Evolutionary conservation across 1,140 invertebrate genomes (phyloP).

Genomic region (Rhagoletis pomonella): DNA sequence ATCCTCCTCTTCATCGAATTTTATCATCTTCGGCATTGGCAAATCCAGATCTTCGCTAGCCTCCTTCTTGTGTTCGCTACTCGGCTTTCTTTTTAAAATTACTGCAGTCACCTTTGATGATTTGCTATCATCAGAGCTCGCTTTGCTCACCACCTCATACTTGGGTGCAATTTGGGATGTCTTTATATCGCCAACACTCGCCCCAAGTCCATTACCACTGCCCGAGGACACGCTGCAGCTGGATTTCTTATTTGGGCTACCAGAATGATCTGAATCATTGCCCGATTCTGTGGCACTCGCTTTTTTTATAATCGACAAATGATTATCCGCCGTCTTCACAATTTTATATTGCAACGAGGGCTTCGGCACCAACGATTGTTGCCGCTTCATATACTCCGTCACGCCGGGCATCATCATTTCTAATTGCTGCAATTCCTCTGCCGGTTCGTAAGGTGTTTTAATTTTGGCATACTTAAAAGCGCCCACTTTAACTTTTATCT

Average conservation of each 20-base stretch:
- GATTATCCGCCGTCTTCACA: constrained; percentile 69
- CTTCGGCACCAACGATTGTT: constrained; percentile 71
- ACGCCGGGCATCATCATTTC: constrained; percentile 80
- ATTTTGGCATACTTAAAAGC: constrained; percentile 85
- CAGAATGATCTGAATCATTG: constrained; percentile 67
- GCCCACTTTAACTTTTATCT: constrained; percentile 84
- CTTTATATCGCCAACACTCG: background rate
- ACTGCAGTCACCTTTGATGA: constrained; percentile 63
- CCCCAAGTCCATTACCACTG: background rate
- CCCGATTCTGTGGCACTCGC: constrained; percentile 61
- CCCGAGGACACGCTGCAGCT: background rate
- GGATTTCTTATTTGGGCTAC: constrained; percentile 27
- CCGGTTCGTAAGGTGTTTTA: constrained; percentile 82
- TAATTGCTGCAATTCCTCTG: constrained; percentile 80
- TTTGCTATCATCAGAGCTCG: constrained; percentile 60
- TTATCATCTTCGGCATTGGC: constrained; percentile 55
- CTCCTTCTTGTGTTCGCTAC: constrained; percentile 38
- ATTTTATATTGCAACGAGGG: constrained; percentile 70
- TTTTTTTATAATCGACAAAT: constrained; percentile 72
- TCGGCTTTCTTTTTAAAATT: constrained; percentile 68
- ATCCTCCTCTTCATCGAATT: constrained; percentile 47
- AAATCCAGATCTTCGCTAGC: constrained; percentile 51
- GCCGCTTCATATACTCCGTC: constrained; percentile 63
- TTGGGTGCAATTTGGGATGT: constrained; percentile 22
- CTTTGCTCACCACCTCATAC: constrained; percentile 58